phyloP scores from a whole-genome alignment of 2,797 vertebrate genomes.

The Botia almorhae region DNA sequence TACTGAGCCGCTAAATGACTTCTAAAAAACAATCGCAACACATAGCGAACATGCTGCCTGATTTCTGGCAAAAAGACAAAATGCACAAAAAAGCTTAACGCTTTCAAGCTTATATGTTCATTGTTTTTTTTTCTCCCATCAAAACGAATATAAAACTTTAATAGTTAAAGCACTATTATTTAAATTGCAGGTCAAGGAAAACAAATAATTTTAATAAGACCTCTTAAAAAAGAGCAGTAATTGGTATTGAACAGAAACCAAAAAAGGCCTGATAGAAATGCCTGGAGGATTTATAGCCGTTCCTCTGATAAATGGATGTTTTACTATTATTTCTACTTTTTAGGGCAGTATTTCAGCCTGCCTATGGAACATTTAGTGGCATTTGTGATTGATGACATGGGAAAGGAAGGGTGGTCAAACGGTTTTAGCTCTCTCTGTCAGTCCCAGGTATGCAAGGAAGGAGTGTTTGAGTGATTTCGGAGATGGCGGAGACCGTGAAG shows the following conservation, averaged over 20 bases:
- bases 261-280: conserved; percentile 98
- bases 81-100: conserved; percentile 75
- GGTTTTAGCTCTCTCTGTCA: conserved; percentile 94
- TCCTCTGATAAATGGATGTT: conserved; percentile 80
- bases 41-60: conserved; percentile 82
- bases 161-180: conserved; percentile 71
- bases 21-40: conserved; percentile 78
- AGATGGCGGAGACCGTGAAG: conserved; percentile 82
- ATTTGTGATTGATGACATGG: conserved; percentile 60
- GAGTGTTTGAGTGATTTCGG: conserved; percentile 95
- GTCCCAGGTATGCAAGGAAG: conserved; percentile 98
- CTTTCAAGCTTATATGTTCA: conserved; percentile 75
- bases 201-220: conserved; percentile 58
- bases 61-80: conserved; percentile 80
- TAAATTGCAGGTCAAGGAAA: conserved; percentile 74
- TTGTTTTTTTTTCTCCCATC: conserved; percentile 59
- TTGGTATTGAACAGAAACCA: conserved; percentile 81
- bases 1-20: conserved; percentile 75
- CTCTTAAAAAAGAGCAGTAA: conserved; percentile 73
- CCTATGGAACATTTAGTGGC: conserved; percentile 67
- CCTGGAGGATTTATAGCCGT: conserved; percentile 90
- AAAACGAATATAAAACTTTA: conserved; percentile 62
- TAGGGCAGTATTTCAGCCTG: conserved; percentile 86
- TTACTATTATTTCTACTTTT: conserved; percentile 75
- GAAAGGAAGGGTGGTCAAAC: conserved; percentile 77